Evolutionary conservation across 2,797 vertebrate species (phyloP).

Genomic region (Garrulus glandarius): DNA sequence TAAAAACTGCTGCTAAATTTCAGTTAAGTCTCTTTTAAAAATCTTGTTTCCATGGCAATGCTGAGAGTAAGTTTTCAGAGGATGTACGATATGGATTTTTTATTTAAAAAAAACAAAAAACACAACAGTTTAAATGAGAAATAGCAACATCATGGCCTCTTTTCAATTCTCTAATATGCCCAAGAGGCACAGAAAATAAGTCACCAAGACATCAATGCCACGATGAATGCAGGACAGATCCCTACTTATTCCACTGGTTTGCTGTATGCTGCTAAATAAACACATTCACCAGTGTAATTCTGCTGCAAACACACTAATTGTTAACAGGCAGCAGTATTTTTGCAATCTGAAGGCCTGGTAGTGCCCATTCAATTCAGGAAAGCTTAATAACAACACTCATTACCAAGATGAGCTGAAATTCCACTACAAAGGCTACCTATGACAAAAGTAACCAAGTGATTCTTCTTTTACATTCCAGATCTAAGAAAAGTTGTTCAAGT

Average conservation of each 20-base stretch:
- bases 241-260: slow-evolving; percentile 7
- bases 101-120: slow-evolving; percentile 53
- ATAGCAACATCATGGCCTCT: slow-evolving; percentile 67
- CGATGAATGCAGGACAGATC: slow-evolving; percentile 10
- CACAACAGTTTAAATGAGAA: slow-evolving; percentile 73
- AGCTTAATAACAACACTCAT: slow-evolving; percentile 62
- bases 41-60: slow-evolving; percentile 81
- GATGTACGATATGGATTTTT: slow-evolving; percentile 77
- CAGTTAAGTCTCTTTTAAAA: slow-evolving; percentile 77
- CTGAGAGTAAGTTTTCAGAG: slow-evolving; percentile 76
- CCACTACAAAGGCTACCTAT: slow-evolving; percentile 56
- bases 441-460: slow-evolving; percentile 65
- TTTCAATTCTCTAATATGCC: slow-evolving; percentile 72
- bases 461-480: slow-evolving; percentile 67
- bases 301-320: slow-evolving; percentile 56
- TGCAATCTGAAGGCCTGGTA: slow-evolving; percentile 29
- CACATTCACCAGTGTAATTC: slow-evolving; percentile 19
- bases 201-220: slow-evolving; percentile 39
- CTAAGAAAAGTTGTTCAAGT: slow-evolving; percentile 74
- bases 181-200: slow-evolving; percentile 69
- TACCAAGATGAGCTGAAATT: slow-evolving; percentile 63
- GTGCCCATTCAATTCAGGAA: slow-evolving; percentile 57
- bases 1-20: slow-evolving; percentile 81
- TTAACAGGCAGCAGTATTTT: slow-evolving; percentile 33
- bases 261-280: slow-evolving; percentile 49